phyloP scores from a whole-genome alignment of 2,113 vertebrate genomes.

The Peromyscus maniculatus region DNA sequence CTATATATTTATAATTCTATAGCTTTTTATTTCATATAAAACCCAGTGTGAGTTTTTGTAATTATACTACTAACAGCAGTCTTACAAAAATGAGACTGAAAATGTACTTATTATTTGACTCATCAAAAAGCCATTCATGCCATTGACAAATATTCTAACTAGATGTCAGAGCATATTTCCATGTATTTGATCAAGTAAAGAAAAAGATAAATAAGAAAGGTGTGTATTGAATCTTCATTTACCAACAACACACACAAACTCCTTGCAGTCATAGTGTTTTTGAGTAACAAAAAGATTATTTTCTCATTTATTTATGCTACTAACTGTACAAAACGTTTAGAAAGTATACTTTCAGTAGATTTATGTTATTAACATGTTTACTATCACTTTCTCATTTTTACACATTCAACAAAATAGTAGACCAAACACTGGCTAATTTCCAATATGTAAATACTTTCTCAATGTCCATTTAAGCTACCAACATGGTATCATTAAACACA shows the following conservation, averaged over 20 bases:
- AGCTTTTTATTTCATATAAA: conserved; percentile 39
- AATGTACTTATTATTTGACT: conserved; percentile 7
- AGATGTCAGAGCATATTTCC: conserved; percentile 10
- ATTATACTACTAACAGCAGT: neutral
- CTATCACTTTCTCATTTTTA: conserved; percentile 18
- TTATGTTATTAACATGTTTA: neutral
- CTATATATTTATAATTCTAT: neutral
- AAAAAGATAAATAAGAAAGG: conserved; percentile 35
- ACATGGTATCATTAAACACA: neutral
- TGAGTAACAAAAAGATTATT: neutral
- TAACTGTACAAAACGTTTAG: neutral
- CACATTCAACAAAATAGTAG: conserved; percentile 14
- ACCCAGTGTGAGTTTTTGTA: neutral
- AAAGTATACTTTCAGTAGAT: conserved; percentile 5
- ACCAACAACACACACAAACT: neutral
- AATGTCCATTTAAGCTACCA: neutral
- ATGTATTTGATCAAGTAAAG: conserved; percentile 21
- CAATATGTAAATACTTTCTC: neutral
- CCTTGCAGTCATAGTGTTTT: neutral
- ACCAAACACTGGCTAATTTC: conserved; percentile 2
- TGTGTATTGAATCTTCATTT: neutral
- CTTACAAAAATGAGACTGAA: conserved; percentile 11
- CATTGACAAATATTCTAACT: conserved; percentile 21
- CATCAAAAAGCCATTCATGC: neutral
- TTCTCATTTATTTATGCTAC: conserved; percentile 1